Evolutionary conservation across 37 sponge, comb jelly and placozoan species (phyloP).

Genomic region (Ephydatia muelleri): DNA sequence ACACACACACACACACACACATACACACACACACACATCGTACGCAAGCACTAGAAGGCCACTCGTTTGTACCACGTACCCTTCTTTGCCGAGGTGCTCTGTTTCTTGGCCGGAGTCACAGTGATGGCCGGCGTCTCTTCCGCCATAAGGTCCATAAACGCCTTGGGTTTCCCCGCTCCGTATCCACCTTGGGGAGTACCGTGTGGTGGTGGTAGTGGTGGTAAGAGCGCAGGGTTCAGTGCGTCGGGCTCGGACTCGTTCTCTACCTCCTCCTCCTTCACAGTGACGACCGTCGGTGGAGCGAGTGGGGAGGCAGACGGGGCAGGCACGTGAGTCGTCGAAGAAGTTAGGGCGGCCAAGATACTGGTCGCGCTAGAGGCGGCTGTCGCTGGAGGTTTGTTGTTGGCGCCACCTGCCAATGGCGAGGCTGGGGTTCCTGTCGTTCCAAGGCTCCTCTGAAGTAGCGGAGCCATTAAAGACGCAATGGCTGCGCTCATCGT

Average conservation of each 20-base stretch:
- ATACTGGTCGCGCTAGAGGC: neutral
- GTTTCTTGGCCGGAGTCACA: conserved; percentile 1
- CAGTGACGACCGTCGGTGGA: neutral
- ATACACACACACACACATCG: conserved; percentile 1
- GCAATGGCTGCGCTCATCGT: neutral
- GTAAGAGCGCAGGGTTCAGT: neutral
- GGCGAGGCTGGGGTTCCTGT: neutral
- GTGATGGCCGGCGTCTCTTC: neutral
- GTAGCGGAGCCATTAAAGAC: neutral
- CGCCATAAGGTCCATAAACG: conserved; percentile 24
- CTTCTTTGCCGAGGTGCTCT: conserved; percentile 19
- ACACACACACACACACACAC: conserved; percentile 20
- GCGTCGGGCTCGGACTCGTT: neutral
- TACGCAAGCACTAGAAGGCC: conserved; percentile 7
- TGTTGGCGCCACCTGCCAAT: neutral
- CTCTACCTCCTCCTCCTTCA: neutral
- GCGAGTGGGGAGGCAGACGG: neutral
- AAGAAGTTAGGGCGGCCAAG: neutral
- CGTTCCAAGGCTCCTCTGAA: neutral
- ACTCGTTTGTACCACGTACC: neutral
- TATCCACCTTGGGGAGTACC: neutral
- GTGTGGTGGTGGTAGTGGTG: neutral
- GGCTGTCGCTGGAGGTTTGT: neutral
- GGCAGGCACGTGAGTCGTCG: neutral
- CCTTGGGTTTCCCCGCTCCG: conserved; percentile 43